Conservation (phyloP, 2,888 invertebrate species). For the Leptinotarsa rubiginosa region DNA sequence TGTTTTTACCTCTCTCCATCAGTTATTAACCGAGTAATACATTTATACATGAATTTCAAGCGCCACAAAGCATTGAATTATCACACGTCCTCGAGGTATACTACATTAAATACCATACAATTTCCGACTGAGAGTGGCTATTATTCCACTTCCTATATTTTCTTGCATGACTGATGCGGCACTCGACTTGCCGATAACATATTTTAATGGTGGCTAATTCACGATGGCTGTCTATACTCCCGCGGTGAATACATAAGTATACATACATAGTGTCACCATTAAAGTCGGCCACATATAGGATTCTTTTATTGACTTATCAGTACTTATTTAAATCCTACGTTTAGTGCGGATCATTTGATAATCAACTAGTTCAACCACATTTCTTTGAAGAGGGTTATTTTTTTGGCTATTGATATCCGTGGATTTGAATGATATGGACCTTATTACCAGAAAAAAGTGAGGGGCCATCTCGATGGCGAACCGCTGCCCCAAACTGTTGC, state of each 20-base stretch:
- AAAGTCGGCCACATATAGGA: too few relatives aligned
- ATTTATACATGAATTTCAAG: slow-evolving; percentile 17
- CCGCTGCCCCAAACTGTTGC: too few relatives aligned
- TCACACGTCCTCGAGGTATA: slow-evolving; percentile 15
- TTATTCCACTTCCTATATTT: slow-evolving; percentile 19
- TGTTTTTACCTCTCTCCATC: not conserved
- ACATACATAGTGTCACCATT: too few relatives aligned
- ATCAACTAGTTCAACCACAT: too few relatives aligned
- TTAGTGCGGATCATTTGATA: too few relatives aligned
- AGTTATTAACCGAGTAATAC: slow-evolving; percentile 13
- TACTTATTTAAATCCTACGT: too few relatives aligned
- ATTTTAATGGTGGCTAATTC: slow-evolving; percentile 20
- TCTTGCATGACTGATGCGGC: slow-evolving; percentile 11
- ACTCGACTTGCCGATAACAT: slow-evolving; percentile 2
- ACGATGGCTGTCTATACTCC: not conserved
- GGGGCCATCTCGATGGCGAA: too few relatives aligned
- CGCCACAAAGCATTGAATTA: slow-evolving; percentile 5
- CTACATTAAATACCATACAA: slow-evolving; percentile 17
- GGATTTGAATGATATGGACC: too few relatives aligned
- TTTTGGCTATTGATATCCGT: too few relatives aligned
- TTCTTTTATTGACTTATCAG: too few relatives aligned
- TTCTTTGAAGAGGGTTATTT: too few relatives aligned
- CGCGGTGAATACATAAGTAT: slow-evolving; percentile 2
- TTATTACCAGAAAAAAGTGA: too few relatives aligned
- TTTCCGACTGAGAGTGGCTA: slow-evolving; percentile 16